Evolutionary conservation across 2,888 invertebrate species (phyloP), one percentile per base, ranked within the genome.

Genomic region (Sesamia inferens): DNA sequence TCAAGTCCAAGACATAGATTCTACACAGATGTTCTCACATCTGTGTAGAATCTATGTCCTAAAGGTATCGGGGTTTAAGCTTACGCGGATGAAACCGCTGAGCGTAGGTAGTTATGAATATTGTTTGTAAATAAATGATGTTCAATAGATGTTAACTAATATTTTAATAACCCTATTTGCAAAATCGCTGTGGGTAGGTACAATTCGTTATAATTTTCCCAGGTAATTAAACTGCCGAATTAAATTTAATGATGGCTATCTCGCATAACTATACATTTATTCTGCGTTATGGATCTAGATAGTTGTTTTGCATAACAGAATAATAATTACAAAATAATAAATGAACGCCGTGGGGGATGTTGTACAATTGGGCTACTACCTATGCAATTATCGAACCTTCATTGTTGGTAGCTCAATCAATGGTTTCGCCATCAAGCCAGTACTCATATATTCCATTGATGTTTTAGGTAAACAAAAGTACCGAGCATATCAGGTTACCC

Each of bases 381-480:
- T 19, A 48, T n/a, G n/a, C 61, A 62, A 73, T 78, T 73, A 66
- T 73, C 19, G 10, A 66, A 62, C 57, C 59, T 8, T 13, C 39
- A 55, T 70, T 74, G 74, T 69, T 74, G 44, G 51, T 31, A 22
- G 44, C 39, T 54, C 55, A 65, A 68, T 65, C 19, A 72, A 51
- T 16, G 42, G 19, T 13, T 68, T 47, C 19, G 48, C 3, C 44
- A 57, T 70, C 62, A 65, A 6, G 16, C 70, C 44, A 66, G 39
- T 8, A n/a, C 63, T 47, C 19, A 66, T 47, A 48, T 7, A 61
- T 39, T 70, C 22, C 22, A 51, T 51, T 19, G 6, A 42, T 44
- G 39, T 31, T 42, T 6, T 14, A 24, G 4, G 22, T 47, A 75
- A 2, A 44, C 14, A 44, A 11, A 14, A 24, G 4, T 39, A n/a